Percentiles rank a stretch among this genome's conserved stretches.
These are phyloP conservation scores for Bicyclus anynana DNA, from an alignment of 1,140 invertebrate genomes.

Conservation along the genomic window DNA sequence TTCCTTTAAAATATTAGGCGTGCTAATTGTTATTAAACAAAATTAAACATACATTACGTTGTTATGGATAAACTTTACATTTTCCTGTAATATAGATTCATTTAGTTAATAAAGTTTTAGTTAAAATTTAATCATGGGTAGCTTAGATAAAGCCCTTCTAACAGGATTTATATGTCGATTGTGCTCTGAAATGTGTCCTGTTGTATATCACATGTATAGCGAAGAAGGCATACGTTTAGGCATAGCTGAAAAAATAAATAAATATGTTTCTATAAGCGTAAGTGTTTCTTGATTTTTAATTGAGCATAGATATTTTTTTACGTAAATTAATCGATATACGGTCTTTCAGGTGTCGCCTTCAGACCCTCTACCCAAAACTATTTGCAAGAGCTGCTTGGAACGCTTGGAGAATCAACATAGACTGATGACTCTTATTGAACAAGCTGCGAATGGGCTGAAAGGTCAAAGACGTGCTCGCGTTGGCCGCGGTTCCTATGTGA, in stretches of 20 bases:
- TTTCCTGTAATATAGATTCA: no score
- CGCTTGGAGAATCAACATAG: constrained; percentile 84
- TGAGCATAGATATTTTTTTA: background rate
- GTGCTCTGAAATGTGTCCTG: constrained; percentile 88
- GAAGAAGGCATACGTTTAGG: constrained; percentile 84
- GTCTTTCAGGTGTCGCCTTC: constrained; percentile 81
- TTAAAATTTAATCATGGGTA: constrained; percentile 80
- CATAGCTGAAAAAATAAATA: constrained; percentile 86
- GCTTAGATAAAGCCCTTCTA: constrained; percentile 84
- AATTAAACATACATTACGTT: no score
- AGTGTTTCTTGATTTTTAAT: constrained; percentile 11
- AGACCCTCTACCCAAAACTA: constrained; percentile 86
- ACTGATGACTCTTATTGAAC: constrained; percentile 80
- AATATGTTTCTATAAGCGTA: constrained; percentile 86
- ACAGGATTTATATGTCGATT: constrained; percentile 88
- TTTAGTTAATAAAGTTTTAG: background rate
- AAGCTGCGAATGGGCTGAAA: constrained; percentile 61
- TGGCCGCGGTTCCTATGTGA: constrained; percentile 39
- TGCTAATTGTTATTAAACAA: no score
- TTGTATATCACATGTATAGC: constrained; percentile 87
- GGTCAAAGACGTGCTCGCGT: constrained; percentile 45
- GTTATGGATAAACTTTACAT: no score
- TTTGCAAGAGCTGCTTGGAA: constrained; percentile 83
- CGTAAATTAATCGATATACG: background rate
- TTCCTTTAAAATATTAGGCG: no score